phyloP scores from a whole-genome alignment of 2,797 vertebrate genomes.

The Limnodromus scolopaceus region DNA sequence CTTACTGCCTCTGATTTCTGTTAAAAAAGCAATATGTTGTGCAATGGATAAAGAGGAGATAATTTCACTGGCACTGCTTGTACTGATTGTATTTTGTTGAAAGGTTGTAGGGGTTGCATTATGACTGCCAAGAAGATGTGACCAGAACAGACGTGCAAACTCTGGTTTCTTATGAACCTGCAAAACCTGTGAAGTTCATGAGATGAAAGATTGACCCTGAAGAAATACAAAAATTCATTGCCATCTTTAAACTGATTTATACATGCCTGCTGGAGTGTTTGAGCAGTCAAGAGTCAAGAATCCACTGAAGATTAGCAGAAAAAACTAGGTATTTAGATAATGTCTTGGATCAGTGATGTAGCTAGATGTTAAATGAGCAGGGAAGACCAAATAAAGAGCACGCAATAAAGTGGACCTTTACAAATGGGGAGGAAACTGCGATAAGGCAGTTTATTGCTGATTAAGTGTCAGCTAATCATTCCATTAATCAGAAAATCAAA shows the following conservation, averaged over 20 bases:
- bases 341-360: neutral
- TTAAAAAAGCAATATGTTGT: neutral
- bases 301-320: neutral
- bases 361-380: neutral
- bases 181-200: neutral
- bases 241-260: neutral
- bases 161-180: neutral
- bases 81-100: neutral
- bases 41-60: neutral
- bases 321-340: neutral
- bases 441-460: neutral
- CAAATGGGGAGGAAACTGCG: neutral
- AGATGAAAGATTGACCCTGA: neutral
- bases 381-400: neutral
- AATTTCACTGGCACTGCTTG: neutral
- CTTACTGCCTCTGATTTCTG: neutral
- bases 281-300: neutral
- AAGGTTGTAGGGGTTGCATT: neutral
- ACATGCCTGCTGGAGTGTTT: neutral
- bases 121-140: neutral
- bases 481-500: constrained; percentile 51
- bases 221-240: neutral
- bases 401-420: neutral
- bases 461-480: constrained; percentile 15
- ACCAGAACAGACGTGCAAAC: neutral